These are phyloP conservation scores for Eupithecia abbreviata DNA, from an alignment of 2,888 invertebrate genomes.

Conservation along the genomic window DNA sequence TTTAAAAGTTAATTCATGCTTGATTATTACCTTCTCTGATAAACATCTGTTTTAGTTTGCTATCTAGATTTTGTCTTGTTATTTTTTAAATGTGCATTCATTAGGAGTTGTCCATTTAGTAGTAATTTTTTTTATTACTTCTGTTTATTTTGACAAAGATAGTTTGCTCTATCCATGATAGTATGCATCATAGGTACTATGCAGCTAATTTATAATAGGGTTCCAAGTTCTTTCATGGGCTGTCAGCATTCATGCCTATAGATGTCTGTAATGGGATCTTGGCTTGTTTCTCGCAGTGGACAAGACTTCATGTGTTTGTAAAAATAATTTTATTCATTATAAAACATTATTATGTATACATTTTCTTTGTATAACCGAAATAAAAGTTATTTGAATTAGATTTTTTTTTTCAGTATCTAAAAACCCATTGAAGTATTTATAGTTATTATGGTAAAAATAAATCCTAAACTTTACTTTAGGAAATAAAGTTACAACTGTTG, in stretches of 20 bases:
- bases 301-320: constrained; percentile 73
- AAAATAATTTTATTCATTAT: constrained; percentile 74
- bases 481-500: too few species aligned
- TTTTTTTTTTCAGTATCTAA: not conserved
- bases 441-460: too few species aligned
- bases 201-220: constrained; percentile 39
- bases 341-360: constrained; percentile 73
- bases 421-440: too few species aligned
- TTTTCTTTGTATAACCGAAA: constrained; percentile 80
- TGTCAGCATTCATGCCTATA: constrained; percentile 62
- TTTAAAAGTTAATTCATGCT: constrained; percentile 65
- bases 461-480: too few species aligned
- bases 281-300: constrained; percentile 72
- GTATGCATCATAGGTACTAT: constrained; percentile 19
- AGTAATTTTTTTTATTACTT: constrained; percentile 2
- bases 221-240: constrained; percentile 55
- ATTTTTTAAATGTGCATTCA: constrained; percentile 56
- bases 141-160: constrained; percentile 7
- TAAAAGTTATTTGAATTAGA: constrained; percentile 75
- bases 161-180: not conserved
- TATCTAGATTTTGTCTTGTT: constrained; percentile 62
- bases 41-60: constrained; percentile 60
- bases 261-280: constrained; percentile 68
- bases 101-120: constrained; percentile 68
- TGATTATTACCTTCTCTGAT: constrained; percentile 54